Percentiles rank a stretch among this genome's conserved stretches.
phyloP scores from a whole-genome alignment of 2,888 invertebrate genomes.

The Dasysyrphus tricinctus region DNA sequence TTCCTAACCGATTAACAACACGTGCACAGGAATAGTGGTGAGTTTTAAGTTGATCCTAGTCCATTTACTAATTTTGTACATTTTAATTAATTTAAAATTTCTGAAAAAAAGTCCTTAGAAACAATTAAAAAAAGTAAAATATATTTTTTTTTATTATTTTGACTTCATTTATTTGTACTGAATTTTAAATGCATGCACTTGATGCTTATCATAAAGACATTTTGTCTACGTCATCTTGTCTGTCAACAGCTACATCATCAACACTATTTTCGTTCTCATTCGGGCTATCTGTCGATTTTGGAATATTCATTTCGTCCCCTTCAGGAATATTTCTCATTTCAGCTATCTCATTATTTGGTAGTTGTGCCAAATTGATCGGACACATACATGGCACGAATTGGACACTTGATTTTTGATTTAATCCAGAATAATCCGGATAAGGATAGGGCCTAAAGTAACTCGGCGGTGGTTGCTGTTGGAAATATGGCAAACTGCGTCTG shows the following conservation, averaged over 20 bases:
- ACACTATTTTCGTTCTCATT: constrained; percentile 41
- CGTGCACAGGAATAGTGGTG: no score
- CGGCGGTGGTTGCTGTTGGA: constrained; percentile 77
- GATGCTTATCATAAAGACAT: constrained; percentile 22
- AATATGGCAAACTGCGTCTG: constrained; percentile 78
- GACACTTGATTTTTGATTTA: constrained; percentile 76
- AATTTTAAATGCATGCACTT: neutral
- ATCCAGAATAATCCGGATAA: constrained; percentile 81
- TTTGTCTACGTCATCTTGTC: constrained; percentile 38
- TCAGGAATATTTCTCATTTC: constrained; percentile 59
- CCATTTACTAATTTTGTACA: no score
- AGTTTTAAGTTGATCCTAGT: no score
- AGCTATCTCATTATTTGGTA: constrained; percentile 4
- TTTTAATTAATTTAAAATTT: no score
- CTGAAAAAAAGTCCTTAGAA: neutral
- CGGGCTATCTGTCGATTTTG: constrained; percentile 35
- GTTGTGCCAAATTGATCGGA: constrained; percentile 79
- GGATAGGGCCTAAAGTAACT: constrained; percentile 81
- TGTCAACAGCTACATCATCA: constrained; percentile 50
- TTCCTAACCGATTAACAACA: no score
- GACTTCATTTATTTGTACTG: neutral
- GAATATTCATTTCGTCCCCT: constrained; percentile 42
- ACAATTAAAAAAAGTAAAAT: neutral
- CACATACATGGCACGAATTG: constrained; percentile 83
- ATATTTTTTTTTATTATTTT: neutral